These are phyloP conservation scores for Drosophila helvetica DNA, from an alignment of 2,888 invertebrate genomes.

Conservation along the genomic window DNA sequence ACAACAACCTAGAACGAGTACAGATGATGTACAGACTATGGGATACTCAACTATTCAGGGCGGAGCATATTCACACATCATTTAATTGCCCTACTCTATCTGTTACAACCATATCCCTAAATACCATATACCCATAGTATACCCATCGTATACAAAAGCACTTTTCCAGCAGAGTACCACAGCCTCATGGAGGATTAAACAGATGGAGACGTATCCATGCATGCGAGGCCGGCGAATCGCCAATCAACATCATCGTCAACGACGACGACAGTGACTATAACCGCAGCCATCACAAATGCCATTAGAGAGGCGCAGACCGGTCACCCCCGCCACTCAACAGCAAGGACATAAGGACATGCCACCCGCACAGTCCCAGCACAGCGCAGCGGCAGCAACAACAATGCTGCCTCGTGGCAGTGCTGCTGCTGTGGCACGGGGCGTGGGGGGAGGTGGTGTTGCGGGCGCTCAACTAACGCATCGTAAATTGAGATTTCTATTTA, in stretches of 20 bases:
- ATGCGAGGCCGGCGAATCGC: slow-evolving; percentile 65
- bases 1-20: background rate
- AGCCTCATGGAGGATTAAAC: slow-evolving; percentile 22
- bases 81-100: background rate
- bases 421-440: slow-evolving; percentile 22
- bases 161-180: slow-evolving; percentile 36
- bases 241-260: slow-evolving; percentile 77
- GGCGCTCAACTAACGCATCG: slow-evolving; percentile 68
- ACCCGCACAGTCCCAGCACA: slow-evolving; percentile 3
- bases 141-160: slow-evolving; percentile 13
- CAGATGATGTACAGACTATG: background rate
- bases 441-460: background rate
- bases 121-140: background rate
- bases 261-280: slow-evolving; percentile 57
- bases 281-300: slow-evolving; percentile 77
- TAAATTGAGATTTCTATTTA: slow-evolving; percentile 79
- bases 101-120: background rate
- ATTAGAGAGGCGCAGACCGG: slow-evolving; percentile 65
- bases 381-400: slow-evolving; percentile 33
- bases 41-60: background rate
- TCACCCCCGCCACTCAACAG: slow-evolving; percentile 7
- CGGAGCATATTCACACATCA: background rate
- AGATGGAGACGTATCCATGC: slow-evolving; percentile 49
- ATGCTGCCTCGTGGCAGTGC: slow-evolving; percentile 38
- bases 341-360: slow-evolving; percentile 27